Evolutionary conservation across 2,888 invertebrate genomes (phyloP).

Genomic region (Rotaria socialis): DNA sequence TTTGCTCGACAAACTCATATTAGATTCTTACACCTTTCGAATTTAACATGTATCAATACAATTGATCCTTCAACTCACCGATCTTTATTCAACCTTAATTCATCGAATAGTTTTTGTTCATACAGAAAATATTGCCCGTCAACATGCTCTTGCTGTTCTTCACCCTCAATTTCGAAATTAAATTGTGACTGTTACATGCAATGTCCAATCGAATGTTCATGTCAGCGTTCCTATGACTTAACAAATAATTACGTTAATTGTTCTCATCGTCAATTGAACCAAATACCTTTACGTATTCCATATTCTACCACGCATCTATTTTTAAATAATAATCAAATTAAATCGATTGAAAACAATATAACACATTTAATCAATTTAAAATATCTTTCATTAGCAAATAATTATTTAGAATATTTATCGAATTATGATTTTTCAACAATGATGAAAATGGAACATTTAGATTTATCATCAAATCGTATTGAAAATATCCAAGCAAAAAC

Average conservation of each 20-base stretch:
- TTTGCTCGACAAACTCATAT: background rate
- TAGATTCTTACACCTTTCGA: background rate
- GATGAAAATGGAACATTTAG: background rate
- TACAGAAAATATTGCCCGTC: background rate
- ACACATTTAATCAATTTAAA: background rate
- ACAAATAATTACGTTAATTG: background rate
- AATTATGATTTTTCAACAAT: background rate
- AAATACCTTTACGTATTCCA: background rate
- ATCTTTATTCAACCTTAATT: background rate
- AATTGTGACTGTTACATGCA: background rate
- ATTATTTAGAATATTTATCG: background rate
- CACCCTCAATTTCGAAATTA: background rate
- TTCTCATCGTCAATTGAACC: background rate
- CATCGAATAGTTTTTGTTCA: conserved; percentile 19
- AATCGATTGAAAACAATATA: background rate
- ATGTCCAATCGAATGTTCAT: background rate
- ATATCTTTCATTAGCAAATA: background rate
- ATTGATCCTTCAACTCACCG: background rate
- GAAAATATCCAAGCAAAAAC: background rate
- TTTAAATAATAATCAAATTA: conserved; percentile 5
- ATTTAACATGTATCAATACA: background rate
- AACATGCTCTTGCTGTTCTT: conserved; percentile 11
- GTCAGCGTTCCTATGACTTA: background rate
- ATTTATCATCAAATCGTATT: conserved; percentile 19
- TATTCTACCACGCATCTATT: background rate